Evolutionary conservation across 1,140 invertebrate genomes (phyloP), one percentile per base, ranked within the genome.

Genomic region (Drosophila sproati): DNA sequence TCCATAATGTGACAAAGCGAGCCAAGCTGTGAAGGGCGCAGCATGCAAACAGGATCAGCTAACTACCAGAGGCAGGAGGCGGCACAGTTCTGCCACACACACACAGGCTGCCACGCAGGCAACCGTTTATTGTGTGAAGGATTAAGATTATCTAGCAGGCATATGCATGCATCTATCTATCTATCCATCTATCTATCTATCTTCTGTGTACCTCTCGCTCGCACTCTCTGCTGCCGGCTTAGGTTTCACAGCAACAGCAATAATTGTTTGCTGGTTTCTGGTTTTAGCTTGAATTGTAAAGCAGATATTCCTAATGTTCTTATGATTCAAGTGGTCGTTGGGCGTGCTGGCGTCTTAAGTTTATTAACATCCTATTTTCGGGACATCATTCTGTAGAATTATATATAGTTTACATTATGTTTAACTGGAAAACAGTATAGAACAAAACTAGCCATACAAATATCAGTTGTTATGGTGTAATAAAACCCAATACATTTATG

Each of bases 11-110:
- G 85, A 82, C 80, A 83, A 88, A 72, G 51, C 60, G 59, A 51
- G 34, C 41, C 62, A 87, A 87, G 81, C 83, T 90, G 85, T 88
- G 85, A 90, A 81, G 86, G 81, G 86, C 85, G 86, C 86, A 81
- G 85, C 85, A 82, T 71, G 85, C 81, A 89, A 88, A 88, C 83
- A 88, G 83, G 83, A 88, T 88, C 85, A 88, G 54, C 80, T 72
- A 82, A 74, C 82, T 73, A 78, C 71, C 79, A 74, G 29, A 51
- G 37, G 39, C 39, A 39, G 37, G 68, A 34, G 32, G 45, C 12
- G 34, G n/a, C 52, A 10, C 37, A n/a, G 50, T 20, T 20, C 20
- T 20, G 20, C 20, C 20, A 20, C 20, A 10, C 48, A 29, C 29
- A 5, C 20, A 31, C 31, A 50, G 57, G 43, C 43, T 50, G 56